Evolutionary conservation across 2,888 invertebrate species (phyloP).

Genomic region (Melangyna quadrimaculata): DNA sequence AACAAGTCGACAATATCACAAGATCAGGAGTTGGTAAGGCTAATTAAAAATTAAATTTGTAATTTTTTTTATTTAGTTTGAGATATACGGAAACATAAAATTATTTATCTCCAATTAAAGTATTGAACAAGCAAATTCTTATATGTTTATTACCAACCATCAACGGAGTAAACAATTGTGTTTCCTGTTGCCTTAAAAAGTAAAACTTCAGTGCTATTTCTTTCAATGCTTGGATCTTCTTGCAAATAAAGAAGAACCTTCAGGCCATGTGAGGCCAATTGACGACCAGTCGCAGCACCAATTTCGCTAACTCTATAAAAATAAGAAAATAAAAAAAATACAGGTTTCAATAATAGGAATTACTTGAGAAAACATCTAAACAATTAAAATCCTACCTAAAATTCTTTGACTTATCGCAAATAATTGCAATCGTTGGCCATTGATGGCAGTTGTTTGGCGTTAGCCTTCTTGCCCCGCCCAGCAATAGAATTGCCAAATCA

Average conservation of each 20-base stretch:
- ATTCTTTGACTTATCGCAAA: conserved; percentile 87
- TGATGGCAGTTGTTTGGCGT: conserved; percentile 94
- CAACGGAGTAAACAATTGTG: conserved; percentile 82
- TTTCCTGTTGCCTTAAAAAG: conserved; percentile 86
- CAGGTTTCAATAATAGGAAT: background rate
- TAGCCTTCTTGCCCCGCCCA: conserved; percentile 92
- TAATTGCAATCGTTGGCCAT: conserved; percentile 89
- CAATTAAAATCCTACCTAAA: conserved; percentile 72
- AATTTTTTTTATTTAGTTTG: background rate
- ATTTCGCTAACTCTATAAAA: conserved; percentile 82
- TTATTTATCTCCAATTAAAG: too few relatives aligned
- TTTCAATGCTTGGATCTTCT: conserved; percentile 81
- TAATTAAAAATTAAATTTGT: conserved; percentile 56
- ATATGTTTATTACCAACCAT: conserved; percentile 74
- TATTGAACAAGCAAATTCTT: background rate
- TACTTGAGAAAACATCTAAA: background rate
- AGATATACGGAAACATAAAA: too few relatives aligned
- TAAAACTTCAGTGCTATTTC: conserved; percentile 84
- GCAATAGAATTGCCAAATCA: conserved; percentile 91
- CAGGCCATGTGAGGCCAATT: conserved; percentile 91
- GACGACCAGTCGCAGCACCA: conserved; percentile 89
- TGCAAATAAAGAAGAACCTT: conserved; percentile 85
- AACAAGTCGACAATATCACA: conserved; percentile 80
- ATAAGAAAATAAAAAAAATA: background rate
- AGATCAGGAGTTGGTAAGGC: conserved; percentile 81